Base-by-base conservation (phyloP, 2,888 invertebrate genomes). In the Calliopum simillimum region DNA sequence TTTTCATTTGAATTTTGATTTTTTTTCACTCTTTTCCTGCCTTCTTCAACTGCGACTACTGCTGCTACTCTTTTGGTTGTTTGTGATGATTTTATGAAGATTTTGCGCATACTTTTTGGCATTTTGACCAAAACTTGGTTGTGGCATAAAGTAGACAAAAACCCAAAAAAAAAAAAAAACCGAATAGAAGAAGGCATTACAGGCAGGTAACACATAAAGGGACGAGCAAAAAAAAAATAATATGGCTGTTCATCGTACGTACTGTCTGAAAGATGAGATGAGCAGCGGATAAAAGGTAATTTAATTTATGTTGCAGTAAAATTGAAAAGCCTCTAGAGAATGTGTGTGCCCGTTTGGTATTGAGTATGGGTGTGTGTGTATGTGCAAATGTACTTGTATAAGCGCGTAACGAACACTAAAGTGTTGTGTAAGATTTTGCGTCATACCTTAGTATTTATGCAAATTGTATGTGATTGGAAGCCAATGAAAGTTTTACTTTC, bases 251-350 rank as follows among this genome's bases (percentile, higher is more conserved):
- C 25, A 46, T 19, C 43, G 23, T 14, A 25, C 14, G 55, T 47
- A 65, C 13, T 43, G 25, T 33, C 33, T 33, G 33, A 33, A 33
- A 65, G 53, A 62, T 55, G 67, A 55, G 62, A 67, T 53, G 55
- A 67, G 59, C 23, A 55, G 33, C 58, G 66, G 51, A 47, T 66
- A 70, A 59, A 62, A 76, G 75, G 74, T 76, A 77, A 77, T 76
- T 74, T 76, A 77, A 78, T 78, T 77, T 78, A 78, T 78, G 78
- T 75, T 77, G 78, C 77, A 77, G 77, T 77, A 77, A 75, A 77
- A 76, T 76, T 75, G 74, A 77, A 77, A 77, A 72, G 73, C 75
- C 76, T 74, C 75, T 69, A 64, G 77, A 72, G 77, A 75, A 72
- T 75, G 66, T 72, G 66, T 71, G 4, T 58, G 14, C 44, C n/a